Percentiles rank a stretch among this genome's conserved stretches.
phyloP scores from a whole-genome alignment of 2,888 invertebrate genomes.

The Drosophila borealis region DNA sequence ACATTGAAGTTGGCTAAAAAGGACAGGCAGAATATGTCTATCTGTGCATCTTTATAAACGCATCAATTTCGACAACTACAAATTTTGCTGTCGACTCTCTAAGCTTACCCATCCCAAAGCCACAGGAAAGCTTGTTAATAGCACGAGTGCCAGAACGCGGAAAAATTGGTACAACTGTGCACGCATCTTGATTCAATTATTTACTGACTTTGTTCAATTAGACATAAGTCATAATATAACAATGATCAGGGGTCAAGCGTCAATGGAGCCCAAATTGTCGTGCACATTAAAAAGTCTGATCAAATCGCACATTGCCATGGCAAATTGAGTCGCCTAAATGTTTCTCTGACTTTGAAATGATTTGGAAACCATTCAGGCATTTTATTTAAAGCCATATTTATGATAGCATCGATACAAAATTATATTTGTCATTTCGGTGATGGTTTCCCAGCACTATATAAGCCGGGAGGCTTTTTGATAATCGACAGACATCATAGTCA shows the following conservation, averaged over 20 bases:
- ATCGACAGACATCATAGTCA: constrained; percentile 41
- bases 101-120: constrained; percentile 76
- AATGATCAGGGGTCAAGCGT: constrained; percentile 45
- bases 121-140: constrained; percentile 45
- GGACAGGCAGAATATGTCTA: no score
- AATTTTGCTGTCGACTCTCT: no score
- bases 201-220: constrained; percentile 65
- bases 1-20: no score
- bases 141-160: constrained; percentile 40
- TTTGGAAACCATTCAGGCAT: constrained; percentile 51
- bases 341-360: constrained; percentile 21
- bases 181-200: constrained; percentile 58
- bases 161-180: constrained; percentile 30
- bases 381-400: constrained; percentile 9
- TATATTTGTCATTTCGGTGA: constrained; percentile 15
- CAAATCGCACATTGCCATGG: constrained; percentile 27
- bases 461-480: constrained; percentile 4
- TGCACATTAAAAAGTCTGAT: constrained; percentile 50
- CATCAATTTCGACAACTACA: no score
- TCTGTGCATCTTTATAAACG: no score
- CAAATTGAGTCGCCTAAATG: constrained; percentile 45
- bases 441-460: constrained; percentile 49
- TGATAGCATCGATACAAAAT: constrained; percentile 56
- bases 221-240: constrained; percentile 47
- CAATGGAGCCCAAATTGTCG: constrained; percentile 60